Conservation (phyloP, 2,113 vertebrate genomes). For the Tretioscincus oriximinensis region DNA sequence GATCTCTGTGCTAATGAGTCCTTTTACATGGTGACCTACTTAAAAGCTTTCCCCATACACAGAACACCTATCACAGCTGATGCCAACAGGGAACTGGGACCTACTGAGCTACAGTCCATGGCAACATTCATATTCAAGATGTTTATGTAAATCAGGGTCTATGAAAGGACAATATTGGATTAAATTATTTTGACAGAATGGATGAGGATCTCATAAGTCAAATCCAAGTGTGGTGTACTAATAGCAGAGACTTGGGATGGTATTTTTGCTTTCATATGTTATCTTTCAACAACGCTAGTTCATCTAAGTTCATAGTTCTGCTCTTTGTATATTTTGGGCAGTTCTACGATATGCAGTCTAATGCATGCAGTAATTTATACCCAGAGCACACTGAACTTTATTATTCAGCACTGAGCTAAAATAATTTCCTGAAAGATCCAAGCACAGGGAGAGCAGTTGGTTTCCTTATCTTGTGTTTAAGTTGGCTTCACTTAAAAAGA, state of each 20-base stretch:
- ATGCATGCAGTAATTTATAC: constrained; percentile 16
- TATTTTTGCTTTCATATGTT: constrained; percentile 48
- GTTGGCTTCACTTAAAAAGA: constrained; percentile 43
- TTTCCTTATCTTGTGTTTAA: constrained; percentile 52
- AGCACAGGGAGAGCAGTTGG: constrained; percentile 46
- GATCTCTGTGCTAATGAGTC: neutral
- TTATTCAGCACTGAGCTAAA: constrained; percentile 2
- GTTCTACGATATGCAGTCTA: constrained; percentile 35
- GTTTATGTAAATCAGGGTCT: neutral
- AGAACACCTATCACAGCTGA: neutral
- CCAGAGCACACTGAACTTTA: neutral
- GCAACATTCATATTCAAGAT: neutral
- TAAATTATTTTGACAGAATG: constrained; percentile 25
- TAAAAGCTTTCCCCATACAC: neutral
- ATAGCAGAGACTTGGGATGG: constrained; percentile 34
- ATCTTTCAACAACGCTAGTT: constrained; percentile 60
- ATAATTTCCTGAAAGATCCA: constrained; percentile 32
- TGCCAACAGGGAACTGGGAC: constrained; percentile 1
- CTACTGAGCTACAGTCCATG: constrained; percentile 2
- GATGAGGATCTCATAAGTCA: constrained; percentile 14
- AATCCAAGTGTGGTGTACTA: constrained; percentile 11
- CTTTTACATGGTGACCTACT: neutral
- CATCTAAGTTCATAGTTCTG: constrained; percentile 40
- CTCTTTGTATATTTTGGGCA: constrained; percentile 41
- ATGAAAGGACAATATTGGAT: constrained; percentile 15